Evolutionary conservation across 1,140 invertebrate genomes (phyloP).

Genomic region (Mamestra configurata): DNA sequence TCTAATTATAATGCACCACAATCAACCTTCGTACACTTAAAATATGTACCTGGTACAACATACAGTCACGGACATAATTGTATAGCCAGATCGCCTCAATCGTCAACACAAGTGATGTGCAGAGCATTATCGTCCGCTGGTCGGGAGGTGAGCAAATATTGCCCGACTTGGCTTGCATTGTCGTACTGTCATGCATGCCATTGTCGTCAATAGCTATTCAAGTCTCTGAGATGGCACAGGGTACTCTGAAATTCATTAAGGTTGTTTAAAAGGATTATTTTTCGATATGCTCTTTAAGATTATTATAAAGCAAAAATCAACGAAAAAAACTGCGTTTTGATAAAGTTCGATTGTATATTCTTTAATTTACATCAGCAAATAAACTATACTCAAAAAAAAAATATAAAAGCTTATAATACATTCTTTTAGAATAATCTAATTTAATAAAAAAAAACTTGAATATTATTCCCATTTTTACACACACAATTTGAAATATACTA

Average conservation of each 20-base stretch:
- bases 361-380: too few relatives aligned
- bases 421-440: too few relatives aligned
- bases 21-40: neutral
- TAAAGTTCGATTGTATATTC: too few relatives aligned
- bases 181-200: slow-evolving; percentile 47
- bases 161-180: slow-evolving; percentile 51
- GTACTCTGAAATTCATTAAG: neutral
- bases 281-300: too few relatives aligned
- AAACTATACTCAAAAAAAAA: too few relatives aligned
- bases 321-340: too few relatives aligned
- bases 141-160: slow-evolving; percentile 61
- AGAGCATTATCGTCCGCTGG: slow-evolving; percentile 44
- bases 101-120: slow-evolving; percentile 37
- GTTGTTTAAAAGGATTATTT: neutral
- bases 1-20: too few relatives aligned
- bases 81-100: slow-evolving; percentile 27
- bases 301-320: too few relatives aligned
- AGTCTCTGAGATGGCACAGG: slow-evolving; percentile 1
- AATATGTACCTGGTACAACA: neutral
- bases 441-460: too few relatives aligned
- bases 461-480: too few relatives aligned
- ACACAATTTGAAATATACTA: too few relatives aligned
- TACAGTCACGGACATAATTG: slow-evolving; percentile 16
- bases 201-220: slow-evolving; percentile 53
- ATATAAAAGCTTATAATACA: too few relatives aligned